Base-by-base conservation (phyloP, 2,888 invertebrate species). In the Lasiommata megera region DNA sequence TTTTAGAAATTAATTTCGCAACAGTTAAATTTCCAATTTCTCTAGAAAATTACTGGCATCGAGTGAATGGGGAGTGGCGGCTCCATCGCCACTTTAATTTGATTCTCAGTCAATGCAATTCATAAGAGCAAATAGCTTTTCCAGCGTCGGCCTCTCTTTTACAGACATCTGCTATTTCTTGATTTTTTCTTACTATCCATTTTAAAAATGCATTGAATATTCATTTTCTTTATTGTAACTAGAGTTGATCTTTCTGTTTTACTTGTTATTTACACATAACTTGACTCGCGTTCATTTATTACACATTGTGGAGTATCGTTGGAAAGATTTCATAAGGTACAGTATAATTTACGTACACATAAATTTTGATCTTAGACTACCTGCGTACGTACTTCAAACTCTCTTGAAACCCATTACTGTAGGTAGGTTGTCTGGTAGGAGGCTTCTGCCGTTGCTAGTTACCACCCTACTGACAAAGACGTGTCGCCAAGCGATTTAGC, bases 121-220 rank as follows among this genome's bases (percentile, higher is more conserved):
- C 56, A 54, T 58, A 51, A 61, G 56, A 61, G 51, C 54, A 63
- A 58, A 60, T 54, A 58, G 37, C 55, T 41, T 63, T 60, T 34
- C 28, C 53, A 38, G 53, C 43, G 44, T 17, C 43, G 7, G 17
- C 37, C 50, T 55, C 44, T 46, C 12, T 57, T 46, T 36, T n/a
- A 37, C 43, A 28, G 50, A 14, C 36, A 43, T 50, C 43, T 50
- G 50, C 52, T 40, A 56, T 36, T 34, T 23, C 34, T 12, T 17
- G 44, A 9, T 34, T 28, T n/a, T 59, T 37, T 51, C 28, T 48
- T 41, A 38, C 8, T 23, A 28, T 28, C 28, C 23, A 46, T 46
- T 31, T 29, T 31, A 5, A 17, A 46, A 31, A 46, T 31, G 16
- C 16, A 8, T 46, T 6, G 2, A 11, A 16, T 3, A 31, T 46